Base-by-base conservation (phyloP, 2,113 vertebrate genomes). In the Mystacornis crossleyi region DNA sequence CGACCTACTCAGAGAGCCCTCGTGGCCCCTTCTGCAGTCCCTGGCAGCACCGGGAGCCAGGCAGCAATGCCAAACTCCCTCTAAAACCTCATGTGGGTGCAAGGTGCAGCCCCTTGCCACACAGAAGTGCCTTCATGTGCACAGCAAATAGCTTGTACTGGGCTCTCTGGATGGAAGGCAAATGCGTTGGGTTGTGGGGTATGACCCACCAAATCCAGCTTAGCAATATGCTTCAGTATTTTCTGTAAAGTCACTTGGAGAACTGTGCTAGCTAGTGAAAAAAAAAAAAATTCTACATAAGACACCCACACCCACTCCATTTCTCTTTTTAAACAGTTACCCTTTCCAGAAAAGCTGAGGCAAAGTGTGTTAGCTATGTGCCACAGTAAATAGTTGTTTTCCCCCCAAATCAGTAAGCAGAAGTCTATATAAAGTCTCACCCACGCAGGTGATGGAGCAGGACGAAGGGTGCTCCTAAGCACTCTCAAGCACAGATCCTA, bases 1-100 rank as follows among this genome's bases (percentile, higher is more conserved):
- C 0, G 0, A 25, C 38, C 43, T 85, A 21, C 34, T 3, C 0
- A 0, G 24, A 25, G 31, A 70, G 40, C 18, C 19, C 29, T 79
- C 1, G 0, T 4, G 33, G 65, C 8, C 28, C 38, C 4, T 31
- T 81, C 69, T 1, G 1, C 3, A 0, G 8, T 18, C 10, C 36
- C 11, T 0, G 1, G 43, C 28, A 36, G 34, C 73, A 34, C 6
- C 0, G 0, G 24, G 28, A 55, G 17, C 48, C 48, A 33, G 42
- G 38, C 4, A 15, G 43, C 40, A 43, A 25, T 7, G 66, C 48
- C 51, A 38, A 40, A 33, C 14, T n/a, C 53, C 38, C n/a, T 71
- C 42, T 34, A 26, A 61, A 65, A 29, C 3, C 23, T 51, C 4
- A 4, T 12, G 3, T 28, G 1, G 1, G 14, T 28, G 28, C 55